A percentile compares a stretch with the other conserved stretches of the same genome.
These are phyloP conservation scores for Drosophila hamatofila DNA, from an alignment of 2,888 invertebrate genomes.

Conservation along the genomic window DNA sequence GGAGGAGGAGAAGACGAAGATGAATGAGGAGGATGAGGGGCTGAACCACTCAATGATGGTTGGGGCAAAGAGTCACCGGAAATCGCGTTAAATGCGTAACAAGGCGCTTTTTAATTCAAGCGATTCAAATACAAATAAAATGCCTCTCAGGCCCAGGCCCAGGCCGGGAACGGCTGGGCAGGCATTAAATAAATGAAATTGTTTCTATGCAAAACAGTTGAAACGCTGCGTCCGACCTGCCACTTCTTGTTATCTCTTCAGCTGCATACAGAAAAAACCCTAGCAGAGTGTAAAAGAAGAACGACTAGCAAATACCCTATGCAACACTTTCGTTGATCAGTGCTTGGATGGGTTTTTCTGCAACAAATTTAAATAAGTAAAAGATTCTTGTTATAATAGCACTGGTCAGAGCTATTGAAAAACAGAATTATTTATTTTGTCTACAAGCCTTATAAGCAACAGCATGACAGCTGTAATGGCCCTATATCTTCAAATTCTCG, in stretches of 20 bases:
- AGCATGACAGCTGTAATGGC: no score
- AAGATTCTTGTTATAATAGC: not conserved
- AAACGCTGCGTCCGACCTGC: conserved; percentile 42
- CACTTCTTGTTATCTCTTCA: conserved; percentile 51
- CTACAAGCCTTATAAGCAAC: no score
- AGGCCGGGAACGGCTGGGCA: not conserved
- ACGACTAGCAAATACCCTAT: conserved; percentile 9
- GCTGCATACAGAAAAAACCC: conserved; percentile 20
- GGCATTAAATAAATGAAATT: conserved; percentile 75
- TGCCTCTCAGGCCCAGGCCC: conserved; percentile 15
- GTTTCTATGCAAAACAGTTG: conserved; percentile 74
- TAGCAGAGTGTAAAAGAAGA: not conserved
- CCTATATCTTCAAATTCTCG: not conserved
- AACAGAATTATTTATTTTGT: no score
- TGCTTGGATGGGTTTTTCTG: not conserved
- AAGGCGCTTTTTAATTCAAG: conserved; percentile 77
- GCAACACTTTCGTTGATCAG: not conserved
- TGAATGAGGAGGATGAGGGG: no score
- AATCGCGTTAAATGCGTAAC: conserved; percentile 79
- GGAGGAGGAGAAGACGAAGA: not conserved
- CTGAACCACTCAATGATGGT: conserved; percentile 4
- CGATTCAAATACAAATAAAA: conserved; percentile 70
- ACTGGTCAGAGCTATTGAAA: no score
- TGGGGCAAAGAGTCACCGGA: conserved; percentile 56
- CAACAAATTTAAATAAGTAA: no score